Evolutionary conservation across 1,140 invertebrate species (phyloP).

Genomic region (Pseudoatta argentina): DNA sequence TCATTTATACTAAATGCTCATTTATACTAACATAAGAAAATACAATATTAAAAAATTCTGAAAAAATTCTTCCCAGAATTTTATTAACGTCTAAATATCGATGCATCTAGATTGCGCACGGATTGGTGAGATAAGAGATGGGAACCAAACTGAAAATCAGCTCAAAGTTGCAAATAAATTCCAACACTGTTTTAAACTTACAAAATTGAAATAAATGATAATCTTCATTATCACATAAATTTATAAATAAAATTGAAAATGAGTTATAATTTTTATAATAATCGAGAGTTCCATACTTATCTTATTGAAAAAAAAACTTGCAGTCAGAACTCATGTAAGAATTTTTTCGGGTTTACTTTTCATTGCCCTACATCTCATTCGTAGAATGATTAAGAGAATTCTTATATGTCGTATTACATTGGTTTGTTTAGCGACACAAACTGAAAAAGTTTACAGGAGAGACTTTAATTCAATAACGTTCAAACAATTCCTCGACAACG

Average conservation of each 20-base stretch:
- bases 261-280: background rate
- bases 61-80: too few species aligned
- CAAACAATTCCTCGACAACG: background rate
- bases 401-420: background rate
- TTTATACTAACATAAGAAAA: too few species aligned
- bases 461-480: background rate
- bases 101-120: too few species aligned
- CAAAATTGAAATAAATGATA: too few species aligned
- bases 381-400: conserved; percentile 12
- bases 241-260: background rate
- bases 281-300: background rate
- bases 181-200: too few species aligned
- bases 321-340: background rate
- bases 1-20: too few species aligned
- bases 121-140: too few species aligned
- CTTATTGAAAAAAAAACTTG: background rate
- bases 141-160: too few species aligned
- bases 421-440: conserved; percentile 5
- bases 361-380: background rate
- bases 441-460: conserved; percentile 23
- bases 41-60: too few species aligned
- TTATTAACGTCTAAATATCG: too few species aligned
- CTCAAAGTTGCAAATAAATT: too few species aligned
- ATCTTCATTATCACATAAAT: background rate
- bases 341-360: background rate